A percentile compares a stretch with the other conserved stretches of the same genome.
Evolutionary conservation across 2,113 vertebrate genomes (phyloP).

Genomic region (Phalacrocorax brasilianus): DNA sequence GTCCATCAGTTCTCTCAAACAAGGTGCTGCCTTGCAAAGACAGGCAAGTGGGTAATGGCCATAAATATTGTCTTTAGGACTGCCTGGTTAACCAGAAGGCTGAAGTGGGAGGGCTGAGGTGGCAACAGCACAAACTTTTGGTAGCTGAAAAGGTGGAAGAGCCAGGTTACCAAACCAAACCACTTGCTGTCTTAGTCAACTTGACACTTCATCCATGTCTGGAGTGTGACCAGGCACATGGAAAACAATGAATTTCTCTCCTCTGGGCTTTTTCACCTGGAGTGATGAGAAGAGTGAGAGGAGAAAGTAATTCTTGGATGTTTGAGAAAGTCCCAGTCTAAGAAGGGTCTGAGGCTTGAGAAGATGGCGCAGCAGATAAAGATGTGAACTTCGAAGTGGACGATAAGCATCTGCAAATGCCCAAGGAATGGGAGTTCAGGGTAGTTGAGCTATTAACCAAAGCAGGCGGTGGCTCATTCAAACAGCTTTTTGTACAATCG

Average conservation of each 20-base stretch:
- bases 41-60: not conserved
- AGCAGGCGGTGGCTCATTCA: not conserved
- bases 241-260: not conserved
- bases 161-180: not conserved
- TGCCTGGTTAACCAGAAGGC: not conserved
- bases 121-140: not conserved
- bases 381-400: not conserved
- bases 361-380: not conserved
- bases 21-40: not conserved
- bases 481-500: not conserved
- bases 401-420: fast-evolving
- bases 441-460: not conserved
- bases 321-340: not conserved
- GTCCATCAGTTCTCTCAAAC: not conserved
- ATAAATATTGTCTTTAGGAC: not conserved
- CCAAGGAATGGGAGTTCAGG: not conserved
- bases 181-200: not conserved
- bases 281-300: not conserved
- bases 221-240: not conserved
- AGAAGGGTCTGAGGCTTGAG: not conserved
- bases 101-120: not conserved
- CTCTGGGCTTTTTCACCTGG: not conserved
- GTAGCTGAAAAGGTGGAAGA: not conserved
- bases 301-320: not conserved
- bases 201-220: not conserved